Evolutionary conservation across 2,888 invertebrate species (phyloP), one percentile per base, ranked within the genome.

Genomic region (Nomada ferruginata): DNA sequence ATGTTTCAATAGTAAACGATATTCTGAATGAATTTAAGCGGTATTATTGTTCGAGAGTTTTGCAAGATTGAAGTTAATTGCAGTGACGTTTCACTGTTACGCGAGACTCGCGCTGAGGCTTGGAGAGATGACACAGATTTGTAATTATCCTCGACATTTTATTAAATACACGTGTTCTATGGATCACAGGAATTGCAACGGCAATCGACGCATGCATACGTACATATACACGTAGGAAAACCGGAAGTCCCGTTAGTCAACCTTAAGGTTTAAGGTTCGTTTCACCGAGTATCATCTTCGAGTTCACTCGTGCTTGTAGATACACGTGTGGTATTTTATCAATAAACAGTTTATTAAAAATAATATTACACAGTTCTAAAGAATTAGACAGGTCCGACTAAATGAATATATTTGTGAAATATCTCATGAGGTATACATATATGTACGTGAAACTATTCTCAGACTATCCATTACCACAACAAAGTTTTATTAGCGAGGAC

Each of bases 211-310:
- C 85, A 79, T 81, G 82, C 83, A 61, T 84, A 20, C 20, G 57
- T 57, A 26, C 57, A 47, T 47, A 15, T 15, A 15, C 15, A 84
- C 81, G 79, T 80, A 83, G 78, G 83, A 81, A 76, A 78, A 76
- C 68, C 76, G 84, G 81, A 86, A 86, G 85, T 86, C 90, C 92
- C 90, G 92, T 92, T 92, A 91, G 86, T 90, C 90, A 91, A 90
- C 90, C 91, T 92, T 90, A 91, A 90, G 90, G 89, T 91, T 91
- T 91, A 88, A 91, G 86, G 88, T 89, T 76, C 82, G 79, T 83
- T 84, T 85, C 83, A 66, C 82, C 77, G 70, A 79, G 71, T 81
- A 79, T 66, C 42, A 55, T 36, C 68, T 59, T 66, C 65, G 44
- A 52, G 74, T 60, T 70, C 78, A 63, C 69, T 60, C 76, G 61